phyloP scores from a whole-genome alignment of 2,113 vertebrate species.

The Mandrillus leucophaeus region DNA sequence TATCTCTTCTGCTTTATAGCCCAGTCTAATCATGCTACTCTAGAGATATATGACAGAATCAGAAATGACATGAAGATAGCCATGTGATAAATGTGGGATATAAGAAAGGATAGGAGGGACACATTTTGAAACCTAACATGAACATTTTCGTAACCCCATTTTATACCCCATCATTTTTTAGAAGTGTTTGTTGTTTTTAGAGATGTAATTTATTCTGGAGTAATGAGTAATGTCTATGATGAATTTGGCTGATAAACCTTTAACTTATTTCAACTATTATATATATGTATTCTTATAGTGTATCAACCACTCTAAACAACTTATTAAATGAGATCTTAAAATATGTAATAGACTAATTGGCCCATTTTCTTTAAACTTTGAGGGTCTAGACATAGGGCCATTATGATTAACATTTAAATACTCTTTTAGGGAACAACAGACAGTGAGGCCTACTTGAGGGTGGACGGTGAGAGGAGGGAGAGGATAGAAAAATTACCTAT shows the following conservation, averaged over 20 bases:
- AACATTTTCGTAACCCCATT: not conserved
- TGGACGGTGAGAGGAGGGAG: too few species aligned
- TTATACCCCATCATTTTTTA: not conserved
- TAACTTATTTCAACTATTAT: not conserved
- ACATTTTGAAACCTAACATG: not conserved
- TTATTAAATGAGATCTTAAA: not conserved
- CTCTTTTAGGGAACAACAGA: not conserved
- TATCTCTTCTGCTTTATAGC: not conserved
- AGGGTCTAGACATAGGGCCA: not conserved
- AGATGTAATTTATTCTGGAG: not conserved
- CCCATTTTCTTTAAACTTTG: not conserved
- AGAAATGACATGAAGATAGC: not conserved
- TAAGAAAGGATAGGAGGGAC: not conserved
- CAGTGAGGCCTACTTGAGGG: too few species aligned
- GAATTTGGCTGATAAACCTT: not conserved
- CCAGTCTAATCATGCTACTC: not conserved
- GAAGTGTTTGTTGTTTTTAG: not conserved
- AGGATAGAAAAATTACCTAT: too few species aligned
- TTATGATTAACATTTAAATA: not conserved
- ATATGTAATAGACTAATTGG: not conserved
- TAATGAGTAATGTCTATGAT: not conserved
- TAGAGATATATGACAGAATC: not conserved
- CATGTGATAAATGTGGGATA: not conserved
- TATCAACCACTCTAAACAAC: not conserved
- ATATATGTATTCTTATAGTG: not conserved